Percentiles rank a stretch among this genome's conserved stretches.
phyloP scores from a whole-genome alignment of 2,797 vertebrate species.

The Gallinago solitaria region DNA sequence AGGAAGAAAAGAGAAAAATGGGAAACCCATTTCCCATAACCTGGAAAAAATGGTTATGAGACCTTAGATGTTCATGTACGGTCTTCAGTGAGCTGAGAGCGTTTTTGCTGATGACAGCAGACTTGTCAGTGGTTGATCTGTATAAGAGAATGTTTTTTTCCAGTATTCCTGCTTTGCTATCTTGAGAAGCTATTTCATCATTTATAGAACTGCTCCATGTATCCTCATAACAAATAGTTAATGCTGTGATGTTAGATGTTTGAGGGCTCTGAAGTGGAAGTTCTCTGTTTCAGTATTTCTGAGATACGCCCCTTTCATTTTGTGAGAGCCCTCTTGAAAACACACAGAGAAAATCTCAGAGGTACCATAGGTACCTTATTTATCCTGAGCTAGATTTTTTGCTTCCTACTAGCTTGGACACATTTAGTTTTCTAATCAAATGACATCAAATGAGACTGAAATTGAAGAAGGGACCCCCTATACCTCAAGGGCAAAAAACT shows the following conservation, averaged over 20 bases:
- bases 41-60: not conserved
- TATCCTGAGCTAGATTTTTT: not conserved
- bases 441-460: not conserved
- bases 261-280: not conserved
- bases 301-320: not conserved
- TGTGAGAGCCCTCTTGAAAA: not conserved
- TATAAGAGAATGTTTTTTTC: not conserved
- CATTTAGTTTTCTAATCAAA: not conserved
- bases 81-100: not conserved
- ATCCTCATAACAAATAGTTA: constrained; percentile 7
- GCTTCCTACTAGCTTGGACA: not conserved
- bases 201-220: not conserved
- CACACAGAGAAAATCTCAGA: not conserved
- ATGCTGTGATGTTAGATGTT: not conserved
- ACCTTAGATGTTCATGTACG: too few relatives aligned
- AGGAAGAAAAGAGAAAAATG: not conserved
- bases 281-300: not conserved
- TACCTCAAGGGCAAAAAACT: not conserved
- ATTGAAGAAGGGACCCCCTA: not conserved
- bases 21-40: not conserved
- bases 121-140: not conserved
- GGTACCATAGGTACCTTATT: not conserved
- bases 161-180: not conserved
- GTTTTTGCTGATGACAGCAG: not conserved
- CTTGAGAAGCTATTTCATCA: not conserved